Base-by-base conservation (phyloP, 2,797 vertebrate species). In the Sandelia bainsii region DNA sequence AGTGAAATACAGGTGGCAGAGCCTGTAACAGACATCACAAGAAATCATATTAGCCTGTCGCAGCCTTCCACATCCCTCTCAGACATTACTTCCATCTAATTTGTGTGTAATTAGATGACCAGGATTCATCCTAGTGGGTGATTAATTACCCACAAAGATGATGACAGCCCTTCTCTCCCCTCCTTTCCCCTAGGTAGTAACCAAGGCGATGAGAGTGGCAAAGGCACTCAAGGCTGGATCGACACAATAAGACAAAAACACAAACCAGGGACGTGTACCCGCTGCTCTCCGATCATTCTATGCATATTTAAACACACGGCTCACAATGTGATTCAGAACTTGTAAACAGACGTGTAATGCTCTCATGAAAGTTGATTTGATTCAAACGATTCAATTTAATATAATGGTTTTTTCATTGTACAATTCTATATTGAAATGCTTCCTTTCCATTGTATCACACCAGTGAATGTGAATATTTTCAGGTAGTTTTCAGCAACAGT, bases 51-150 rank as follows among this genome's bases (percentile, higher is more conserved):
- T 46, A 77, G 62, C 45, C 51, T 29, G 62, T 34, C 39, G 7
- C 54, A 45, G 76, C 49, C 64, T 58, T 73, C 7, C 27, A n/a
- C 23, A 39, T 68, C 66, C 57, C 84, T 76, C 79, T 78, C 75
- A 79, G 72, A 78, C 77, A 84, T 84, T 66, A 78, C 78, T 86
- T 85, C 84, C 77, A 78, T 85, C 71, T 82, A 84, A 85, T 91
- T 85, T 73, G 74, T 77, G 70, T 62, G 82, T 88, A 88, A 90
- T 91, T 89, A 88, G 79, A 86, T 82, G 87, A 82, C 69, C 84
- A 81, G 79, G 75, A 78, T 84, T 89, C 73, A 75, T 84, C 76
- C 78, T 81, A 81, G 82, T 69, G 79, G 72, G 83, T 85, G 86
- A 93, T 88, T 89, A 90, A 90, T 88, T 83, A 79, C 77, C 81